Evolutionary conservation across 2,113 vertebrate species (phyloP).

Genomic region (Fulica atra): DNA sequence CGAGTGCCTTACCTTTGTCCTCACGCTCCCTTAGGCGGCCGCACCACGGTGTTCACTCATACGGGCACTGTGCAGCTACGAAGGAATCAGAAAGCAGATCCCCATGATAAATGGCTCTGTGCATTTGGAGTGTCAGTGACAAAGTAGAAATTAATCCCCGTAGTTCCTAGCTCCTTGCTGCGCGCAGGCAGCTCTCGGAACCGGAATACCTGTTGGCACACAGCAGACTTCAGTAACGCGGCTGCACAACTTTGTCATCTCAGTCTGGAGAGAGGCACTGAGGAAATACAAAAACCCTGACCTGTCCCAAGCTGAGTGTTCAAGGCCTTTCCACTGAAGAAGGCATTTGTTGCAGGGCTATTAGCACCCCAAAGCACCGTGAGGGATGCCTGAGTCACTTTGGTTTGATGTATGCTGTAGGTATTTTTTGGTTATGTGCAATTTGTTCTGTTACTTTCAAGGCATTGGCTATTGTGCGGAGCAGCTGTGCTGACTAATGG

Average conservation of each 20-base stretch:
- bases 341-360: constrained; percentile 36
- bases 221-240: neutral
- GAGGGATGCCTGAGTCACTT: constrained; percentile 54
- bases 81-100: constrained; percentile 44
- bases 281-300: neutral
- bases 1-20: neutral
- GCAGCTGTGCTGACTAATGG: constrained; percentile 67
- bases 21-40: neutral
- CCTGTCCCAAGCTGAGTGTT: constrained; percentile 22
- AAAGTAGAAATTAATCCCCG: constrained; percentile 50
- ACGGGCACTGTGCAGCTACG: neutral
- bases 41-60: neutral
- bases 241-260: neutral
- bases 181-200: neutral
- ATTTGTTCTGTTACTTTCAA: constrained; percentile 61
- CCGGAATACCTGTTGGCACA: neutral
- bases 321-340: constrained; percentile 39
- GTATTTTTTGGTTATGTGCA: constrained; percentile 71
- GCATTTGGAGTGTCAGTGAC: constrained; percentile 34
- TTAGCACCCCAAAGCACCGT: constrained; percentile 37
- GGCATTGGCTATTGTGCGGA: constrained; percentile 52
- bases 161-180: neutral
- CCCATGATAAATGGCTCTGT: neutral
- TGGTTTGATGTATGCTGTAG: constrained; percentile 60
- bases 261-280: neutral